Evolutionary conservation across 2,113 vertebrate genomes (phyloP).

Genomic region (Gymnorhina tibicen): DNA sequence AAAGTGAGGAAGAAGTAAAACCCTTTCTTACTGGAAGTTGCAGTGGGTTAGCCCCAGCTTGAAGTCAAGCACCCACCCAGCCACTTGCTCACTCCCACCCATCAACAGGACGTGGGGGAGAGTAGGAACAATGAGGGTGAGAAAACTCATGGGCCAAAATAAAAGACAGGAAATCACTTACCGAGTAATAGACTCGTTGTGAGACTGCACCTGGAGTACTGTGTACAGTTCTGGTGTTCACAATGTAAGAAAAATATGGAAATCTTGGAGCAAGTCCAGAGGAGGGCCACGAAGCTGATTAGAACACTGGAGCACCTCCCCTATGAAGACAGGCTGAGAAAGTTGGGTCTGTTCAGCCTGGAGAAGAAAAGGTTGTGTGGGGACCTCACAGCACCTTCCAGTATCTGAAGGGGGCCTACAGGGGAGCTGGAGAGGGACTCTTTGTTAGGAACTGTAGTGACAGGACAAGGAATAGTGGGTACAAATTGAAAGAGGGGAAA

Average conservation of each 20-base stretch:
- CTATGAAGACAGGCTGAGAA: neutral
- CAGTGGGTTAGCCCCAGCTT: neutral
- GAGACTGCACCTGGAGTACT: neutral
- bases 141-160: neutral
- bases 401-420: neutral
- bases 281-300: neutral
- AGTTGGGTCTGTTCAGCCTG: neutral
- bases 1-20: neutral
- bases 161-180: neutral
- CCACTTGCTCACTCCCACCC: rapidly evolving
- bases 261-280: neutral
- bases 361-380: neutral
- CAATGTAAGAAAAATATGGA: neutral
- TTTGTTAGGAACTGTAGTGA: neutral
- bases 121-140: neutral
- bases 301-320: neutral
- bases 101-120: neutral
- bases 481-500: neutral
- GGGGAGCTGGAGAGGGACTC: neutral
- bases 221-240: neutral
- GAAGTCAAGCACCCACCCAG: neutral
- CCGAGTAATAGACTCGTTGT: neutral
- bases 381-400: neutral
- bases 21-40: neutral
- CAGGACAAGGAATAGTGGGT: neutral